Percentiles rank a stretch among this genome's conserved stretches.
These are phyloP conservation scores for Pyrrhosoma nymphula DNA, from an alignment of 2,888 invertebrate species.

Conservation along the genomic window DNA sequence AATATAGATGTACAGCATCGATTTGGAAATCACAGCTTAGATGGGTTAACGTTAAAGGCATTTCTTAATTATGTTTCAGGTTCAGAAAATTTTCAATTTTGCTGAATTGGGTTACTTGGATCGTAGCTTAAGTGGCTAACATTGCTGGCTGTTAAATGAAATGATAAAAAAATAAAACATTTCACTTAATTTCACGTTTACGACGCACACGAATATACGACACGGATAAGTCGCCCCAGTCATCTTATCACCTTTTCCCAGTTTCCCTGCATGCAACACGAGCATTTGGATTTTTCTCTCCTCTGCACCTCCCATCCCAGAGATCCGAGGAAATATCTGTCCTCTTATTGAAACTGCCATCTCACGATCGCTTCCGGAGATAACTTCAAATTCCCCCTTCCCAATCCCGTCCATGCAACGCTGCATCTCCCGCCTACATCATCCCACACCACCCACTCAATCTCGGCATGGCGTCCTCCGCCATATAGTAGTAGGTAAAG, in stretches of 20 bases:
- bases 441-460: background rate
- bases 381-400: background rate
- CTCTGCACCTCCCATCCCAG: background rate
- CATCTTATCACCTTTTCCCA: background rate
- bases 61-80: background rate
- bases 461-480: constrained; percentile 21
- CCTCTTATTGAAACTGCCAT: constrained; percentile 38
- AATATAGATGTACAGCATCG: background rate
- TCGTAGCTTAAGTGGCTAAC: background rate
- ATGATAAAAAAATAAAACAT: background rate
- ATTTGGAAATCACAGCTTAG: background rate
- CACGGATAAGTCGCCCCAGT: background rate
- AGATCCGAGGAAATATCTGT: constrained; percentile 30
- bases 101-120: background rate
- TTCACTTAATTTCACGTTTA: background rate
- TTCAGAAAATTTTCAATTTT: background rate
- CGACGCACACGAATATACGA: background rate
- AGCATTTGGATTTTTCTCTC: background rate
- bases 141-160: background rate
- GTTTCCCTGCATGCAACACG: constrained; percentile 24
- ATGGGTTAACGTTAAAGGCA: background rate
- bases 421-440: constrained; percentile 30
- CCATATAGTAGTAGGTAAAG: constrained; percentile 25
- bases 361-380: constrained; percentile 32
- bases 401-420: constrained; percentile 6